A percentile compares a stretch with the other conserved stretches of the same genome.
phyloP scores from a whole-genome alignment of 2,888 invertebrate genomes.

The Synanthedon vespiformis region DNA sequence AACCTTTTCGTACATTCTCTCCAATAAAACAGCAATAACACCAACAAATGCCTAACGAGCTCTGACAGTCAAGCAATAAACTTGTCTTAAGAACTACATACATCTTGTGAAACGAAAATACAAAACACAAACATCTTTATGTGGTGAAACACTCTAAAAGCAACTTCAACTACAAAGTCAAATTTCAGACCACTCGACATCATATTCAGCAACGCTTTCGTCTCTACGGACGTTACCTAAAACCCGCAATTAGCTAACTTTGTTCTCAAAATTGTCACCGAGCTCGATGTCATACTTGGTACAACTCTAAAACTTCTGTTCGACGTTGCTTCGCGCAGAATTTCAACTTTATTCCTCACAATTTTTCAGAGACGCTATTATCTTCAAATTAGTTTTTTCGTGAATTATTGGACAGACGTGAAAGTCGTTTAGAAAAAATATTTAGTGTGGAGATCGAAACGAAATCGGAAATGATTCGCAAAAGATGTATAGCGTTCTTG shows the following conservation, averaged over 20 bases:
- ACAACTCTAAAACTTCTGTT: background rate
- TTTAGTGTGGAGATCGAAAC: background rate
- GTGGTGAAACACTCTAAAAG: background rate
- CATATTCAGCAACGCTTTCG: slow-evolving; percentile 6
- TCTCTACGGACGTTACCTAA: slow-evolving; percentile 14
- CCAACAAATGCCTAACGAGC: no score
- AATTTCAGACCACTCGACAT: background rate
- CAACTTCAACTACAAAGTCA: slow-evolving; percentile 2
- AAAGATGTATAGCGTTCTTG: background rate
- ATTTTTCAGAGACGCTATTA: background rate
- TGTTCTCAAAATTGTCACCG: slow-evolving; percentile 24
- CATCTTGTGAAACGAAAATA: background rate
- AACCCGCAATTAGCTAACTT: slow-evolving; percentile 27
- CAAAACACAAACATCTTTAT: background rate
- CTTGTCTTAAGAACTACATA: background rate
- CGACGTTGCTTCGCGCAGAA: background rate
- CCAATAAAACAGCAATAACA: no score
- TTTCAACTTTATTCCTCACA: background rate
- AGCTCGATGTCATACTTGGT: background rate
- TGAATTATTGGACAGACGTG: slow-evolving; percentile 15
- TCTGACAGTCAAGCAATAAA: no score
- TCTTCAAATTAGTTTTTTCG: slow-evolving; percentile 23
- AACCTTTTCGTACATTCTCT: no score
- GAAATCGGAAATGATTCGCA: background rate
- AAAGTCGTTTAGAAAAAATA: background rate